Conservation (phyloP, 1,140 invertebrate genomes). For the Drosophila carrolli region DNA sequence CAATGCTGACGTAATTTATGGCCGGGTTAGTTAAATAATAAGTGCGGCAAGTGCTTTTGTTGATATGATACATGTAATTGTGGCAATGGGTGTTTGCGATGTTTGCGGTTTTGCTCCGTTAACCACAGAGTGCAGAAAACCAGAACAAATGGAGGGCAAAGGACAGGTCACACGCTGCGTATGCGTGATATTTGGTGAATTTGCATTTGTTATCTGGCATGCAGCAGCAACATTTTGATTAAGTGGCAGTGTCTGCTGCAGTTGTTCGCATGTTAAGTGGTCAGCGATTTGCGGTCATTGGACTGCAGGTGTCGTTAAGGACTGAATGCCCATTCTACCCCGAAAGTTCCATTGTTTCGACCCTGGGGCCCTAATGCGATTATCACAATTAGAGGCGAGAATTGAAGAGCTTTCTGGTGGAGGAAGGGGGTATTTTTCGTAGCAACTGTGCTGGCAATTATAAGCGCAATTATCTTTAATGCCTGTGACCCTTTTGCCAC, state of each 20-base stretch:
- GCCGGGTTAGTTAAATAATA: slow-evolving; percentile 21
- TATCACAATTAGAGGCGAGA: slow-evolving; percentile 62
- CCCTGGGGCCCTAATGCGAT: slow-evolving; percentile 57
- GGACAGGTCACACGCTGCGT: slow-evolving; percentile 55
- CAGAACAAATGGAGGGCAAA: background rate
- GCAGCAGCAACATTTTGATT: slow-evolving; percentile 57
- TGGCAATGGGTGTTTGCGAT: slow-evolving; percentile 16
- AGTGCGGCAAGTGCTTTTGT: slow-evolving; percentile 20
- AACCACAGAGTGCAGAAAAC: slow-evolving; percentile 21
- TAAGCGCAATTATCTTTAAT: slow-evolving; percentile 77
- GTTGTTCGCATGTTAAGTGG: slow-evolving; percentile 61
- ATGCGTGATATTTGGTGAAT: slow-evolving; percentile 59
- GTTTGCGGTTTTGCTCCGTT: slow-evolving; percentile 5
- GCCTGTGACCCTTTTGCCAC: slow-evolving; percentile 57
- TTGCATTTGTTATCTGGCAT: slow-evolving; percentile 53
- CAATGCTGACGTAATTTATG: slow-evolving; percentile 54
- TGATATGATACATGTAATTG: slow-evolving; percentile 20
- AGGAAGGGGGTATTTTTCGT: background rate
- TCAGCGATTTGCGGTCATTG: slow-evolving; percentile 56
- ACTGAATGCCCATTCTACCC: background rate
- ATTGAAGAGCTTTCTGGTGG: slow-evolving; percentile 23
- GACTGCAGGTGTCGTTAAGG: slow-evolving; percentile 43
- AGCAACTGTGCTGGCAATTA: slow-evolving; percentile 57
- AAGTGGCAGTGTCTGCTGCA: slow-evolving; percentile 20
- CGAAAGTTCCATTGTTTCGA: slow-evolving; percentile 1